phyloP scores from a whole-genome alignment of 2,797 vertebrate species.

The Sebastes matsubarae region DNA sequence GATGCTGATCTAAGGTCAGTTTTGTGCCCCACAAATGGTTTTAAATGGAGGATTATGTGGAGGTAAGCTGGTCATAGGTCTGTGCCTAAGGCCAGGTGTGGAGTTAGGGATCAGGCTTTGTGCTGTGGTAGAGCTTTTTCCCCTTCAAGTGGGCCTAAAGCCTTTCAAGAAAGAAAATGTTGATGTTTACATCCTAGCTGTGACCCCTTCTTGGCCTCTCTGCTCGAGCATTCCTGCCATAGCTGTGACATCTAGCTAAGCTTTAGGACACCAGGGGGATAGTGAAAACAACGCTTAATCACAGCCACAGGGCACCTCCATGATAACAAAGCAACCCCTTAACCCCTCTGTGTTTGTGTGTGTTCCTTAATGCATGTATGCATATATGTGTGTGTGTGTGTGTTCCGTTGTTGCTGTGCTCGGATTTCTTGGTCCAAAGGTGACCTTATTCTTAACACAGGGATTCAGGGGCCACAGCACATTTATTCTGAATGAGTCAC shows the following conservation, averaged over 20 bases:
- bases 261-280: slow-evolving; percentile 80
- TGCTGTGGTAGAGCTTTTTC: slow-evolving; percentile 69
- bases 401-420: slow-evolving; percentile 8
- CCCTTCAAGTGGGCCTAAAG: slow-evolving; percentile 80
- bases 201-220: slow-evolving; percentile 82
- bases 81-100: slow-evolving; percentile 74
- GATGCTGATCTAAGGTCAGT: slow-evolving; percentile 75
- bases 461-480: slow-evolving; percentile 46
- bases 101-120: slow-evolving; percentile 77
- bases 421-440: slow-evolving; percentile 15
- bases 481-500: slow-evolving; percentile 52
- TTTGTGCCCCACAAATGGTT: slow-evolving; percentile 62
- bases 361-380: slow-evolving; percentile 63
- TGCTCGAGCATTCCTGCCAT: slow-evolving; percentile 82
- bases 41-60: slow-evolving; percentile 67
- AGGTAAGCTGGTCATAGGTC: slow-evolving; percentile 70
- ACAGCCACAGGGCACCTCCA: slow-evolving; percentile 79
- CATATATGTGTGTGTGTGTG: slow-evolving; percentile 15
- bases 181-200: slow-evolving; percentile 85
- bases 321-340: slow-evolving; percentile 81
- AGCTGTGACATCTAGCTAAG: slow-evolving; percentile 84
- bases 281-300: slow-evolving; percentile 83
- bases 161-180: slow-evolving; percentile 85
- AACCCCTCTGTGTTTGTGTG: slow-evolving; percentile 66
- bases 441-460: slow-evolving; percentile 40